phyloP scores from a whole-genome alignment of 2,888 invertebrate species.

The Eurois occulta region DNA sequence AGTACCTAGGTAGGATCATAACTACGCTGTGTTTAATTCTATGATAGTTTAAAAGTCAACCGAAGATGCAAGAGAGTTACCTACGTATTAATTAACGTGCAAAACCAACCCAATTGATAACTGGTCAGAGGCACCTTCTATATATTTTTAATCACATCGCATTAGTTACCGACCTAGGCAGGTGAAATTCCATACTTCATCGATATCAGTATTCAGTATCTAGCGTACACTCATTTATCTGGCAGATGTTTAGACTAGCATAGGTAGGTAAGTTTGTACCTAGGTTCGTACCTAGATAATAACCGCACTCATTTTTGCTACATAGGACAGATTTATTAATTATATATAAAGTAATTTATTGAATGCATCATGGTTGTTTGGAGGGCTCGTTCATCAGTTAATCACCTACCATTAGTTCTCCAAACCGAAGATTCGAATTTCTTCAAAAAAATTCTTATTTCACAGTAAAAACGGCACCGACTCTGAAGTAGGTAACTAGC shows the following conservation, averaged over 20 bases:
- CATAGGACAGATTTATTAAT: neutral
- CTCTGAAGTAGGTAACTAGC: constrained; percentile 5
- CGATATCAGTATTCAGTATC: constrained; percentile 27
- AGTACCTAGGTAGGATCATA: neutral
- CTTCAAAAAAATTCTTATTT: constrained; percentile 4
- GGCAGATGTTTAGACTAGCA: constrained; percentile 2
- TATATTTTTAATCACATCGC: constrained; percentile 28
- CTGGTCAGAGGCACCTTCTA: neutral
- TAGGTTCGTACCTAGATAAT: neutral
- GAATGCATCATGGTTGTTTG: neutral
- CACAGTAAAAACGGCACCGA: constrained; percentile 5
- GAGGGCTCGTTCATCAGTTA: neutral
- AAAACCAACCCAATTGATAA: neutral
- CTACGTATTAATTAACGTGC: neutral
- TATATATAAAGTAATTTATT: neutral
- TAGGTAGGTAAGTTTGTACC: neutral
- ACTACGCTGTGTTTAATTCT: neutral
- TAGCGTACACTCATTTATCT: neutral
- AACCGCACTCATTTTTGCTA: neutral
- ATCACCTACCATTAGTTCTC: neutral
- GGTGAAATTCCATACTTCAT: constrained; percentile 31
- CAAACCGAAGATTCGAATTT: neutral
- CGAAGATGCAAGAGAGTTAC: neutral
- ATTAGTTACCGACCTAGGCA: neutral
- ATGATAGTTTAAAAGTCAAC: neutral